Evolutionary conservation across 2,797 vertebrate species (phyloP), one percentile per base, ranked within the genome.

Genomic region (Philypnodon macrostomus): DNA sequence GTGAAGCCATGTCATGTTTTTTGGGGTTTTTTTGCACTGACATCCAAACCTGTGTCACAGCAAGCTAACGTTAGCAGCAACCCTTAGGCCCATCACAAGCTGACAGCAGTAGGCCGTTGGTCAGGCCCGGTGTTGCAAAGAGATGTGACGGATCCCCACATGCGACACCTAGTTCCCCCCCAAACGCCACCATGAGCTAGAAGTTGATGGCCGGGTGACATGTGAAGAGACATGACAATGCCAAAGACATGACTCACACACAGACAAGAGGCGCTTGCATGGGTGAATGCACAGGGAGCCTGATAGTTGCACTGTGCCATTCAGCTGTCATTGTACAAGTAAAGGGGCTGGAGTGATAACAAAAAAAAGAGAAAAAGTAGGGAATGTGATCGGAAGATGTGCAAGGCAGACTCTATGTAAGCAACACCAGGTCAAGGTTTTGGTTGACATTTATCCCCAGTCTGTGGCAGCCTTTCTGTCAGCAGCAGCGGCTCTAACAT

Each of bases 71-170:
- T 72, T 65, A 70, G 57, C 39, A 18, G n/a, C 47, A 30, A 50
- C 67, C 66, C 39, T 40, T 13, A 5, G 61, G 73, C 61, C 47
- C 35, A 44, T 75, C 70, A 65, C 67, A 31, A 35, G 7, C 54
- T 85, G 87, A 89, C 84, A 85, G 81, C 76, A 85, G 84, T 83
- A 69, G 85, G 82, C 81, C 81, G 69, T 55, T 80, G 81, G 84
- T 86, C 81, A 84, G 75, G 72, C 40, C 51, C 56, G 52, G 62
- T 32, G 44, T 78, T 81, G 63, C 58, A 54, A n/a, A 70, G 44
- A 2, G 53, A 53, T 29, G 49, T 80, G 80, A 80, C 57, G 73
- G 66, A 77, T 81, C 53, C 35, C 58, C 24, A 41, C 26, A 47
- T 41, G n/a, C 13, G 33, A 69, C 78, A 74, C 75, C 56, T 50